Evolutionary conservation across 2,888 invertebrate species (phyloP), one percentile per base, ranked within the genome.

Genomic region (Phanerotoma sp.): DNA sequence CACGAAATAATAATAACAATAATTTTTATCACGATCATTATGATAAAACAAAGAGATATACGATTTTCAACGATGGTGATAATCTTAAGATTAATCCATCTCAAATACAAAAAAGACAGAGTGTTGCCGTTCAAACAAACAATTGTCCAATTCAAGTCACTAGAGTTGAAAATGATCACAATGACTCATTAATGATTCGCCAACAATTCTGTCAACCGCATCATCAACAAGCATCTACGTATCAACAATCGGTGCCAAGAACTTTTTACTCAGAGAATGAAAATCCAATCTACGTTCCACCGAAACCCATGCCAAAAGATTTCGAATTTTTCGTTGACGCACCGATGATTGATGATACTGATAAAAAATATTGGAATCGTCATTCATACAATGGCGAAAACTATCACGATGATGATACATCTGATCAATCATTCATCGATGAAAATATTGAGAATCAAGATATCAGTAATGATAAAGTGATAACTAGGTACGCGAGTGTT

Each of bases 401-500:
- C 15, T 15, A 35, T 25, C 13, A 15, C 25, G 16, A 33, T 15
- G 25, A 45, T 15, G 21, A 45, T 11, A 11, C 6, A 6, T 28
- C 42, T 2, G 49, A 49, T 15, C 22, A 40, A n/a, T 13, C 33
- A 11, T 44, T 44, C 11, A 16, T 37, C 16, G 45, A 51, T 15
- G 45, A 51, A 21, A 44, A 52, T 13, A 47, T 50, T 28, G 57
- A 52, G 42, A 76, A 77, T 49, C 76, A 76, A 49, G 75, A 77
- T 22, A 74, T 76, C 45, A 71, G 73, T 13, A 59, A 73, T 1
- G 54, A 65, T 3, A 74, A 75, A 1, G 62, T 77, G 0, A 70
- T 77, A 0, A 77, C 77, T 5, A 66, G 75, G 15, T 75, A 76
- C 47, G 63, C 77, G 0, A 70, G 72, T 42, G 77, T 75, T 4